These are phyloP conservation scores for Limonius californicus DNA, from an alignment of 1,140 invertebrate genomes.

Conservation along the genomic window DNA sequence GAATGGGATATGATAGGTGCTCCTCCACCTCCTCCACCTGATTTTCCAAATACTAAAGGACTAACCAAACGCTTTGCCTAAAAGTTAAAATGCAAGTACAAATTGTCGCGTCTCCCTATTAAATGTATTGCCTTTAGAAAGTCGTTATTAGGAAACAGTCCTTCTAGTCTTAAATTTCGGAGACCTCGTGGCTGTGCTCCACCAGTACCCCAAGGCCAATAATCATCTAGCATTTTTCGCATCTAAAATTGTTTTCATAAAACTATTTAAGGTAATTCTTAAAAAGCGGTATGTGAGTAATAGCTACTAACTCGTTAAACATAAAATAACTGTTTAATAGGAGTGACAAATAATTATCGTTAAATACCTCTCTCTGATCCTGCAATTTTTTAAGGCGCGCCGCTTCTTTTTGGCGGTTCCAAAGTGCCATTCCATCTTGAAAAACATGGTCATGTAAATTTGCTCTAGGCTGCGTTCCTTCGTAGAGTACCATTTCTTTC, in stretches of 20 bases:
- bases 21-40: constrained; percentile 41
- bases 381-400: neutral
- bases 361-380: constrained; percentile 15
- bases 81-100: neutral
- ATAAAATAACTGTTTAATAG: no score
- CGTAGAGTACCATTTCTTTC: no score
- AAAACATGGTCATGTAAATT: no score
- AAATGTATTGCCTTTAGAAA: constrained; percentile 38
- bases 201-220: constrained; percentile 51
- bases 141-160: constrained; percentile 48
- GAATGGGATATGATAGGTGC: constrained; percentile 41
- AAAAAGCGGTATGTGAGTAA: no score
- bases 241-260: neutral
- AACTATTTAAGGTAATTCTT: no score
- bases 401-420: constrained; percentile 12
- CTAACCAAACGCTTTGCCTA: constrained; percentile 40
- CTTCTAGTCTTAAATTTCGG: constrained; percentile 49
- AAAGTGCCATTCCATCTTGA: neutral
- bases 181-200: constrained; percentile 48
- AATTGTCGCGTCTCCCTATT: neutral
- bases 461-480: no score
- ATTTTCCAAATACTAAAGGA: constrained; percentile 36
- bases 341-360: no score
- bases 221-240: constrained; percentile 28
- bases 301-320: no score